These are phyloP conservation scores for Gandaritis pyraliata DNA, from an alignment of 2,888 invertebrate species.

Conservation along the genomic window DNA sequence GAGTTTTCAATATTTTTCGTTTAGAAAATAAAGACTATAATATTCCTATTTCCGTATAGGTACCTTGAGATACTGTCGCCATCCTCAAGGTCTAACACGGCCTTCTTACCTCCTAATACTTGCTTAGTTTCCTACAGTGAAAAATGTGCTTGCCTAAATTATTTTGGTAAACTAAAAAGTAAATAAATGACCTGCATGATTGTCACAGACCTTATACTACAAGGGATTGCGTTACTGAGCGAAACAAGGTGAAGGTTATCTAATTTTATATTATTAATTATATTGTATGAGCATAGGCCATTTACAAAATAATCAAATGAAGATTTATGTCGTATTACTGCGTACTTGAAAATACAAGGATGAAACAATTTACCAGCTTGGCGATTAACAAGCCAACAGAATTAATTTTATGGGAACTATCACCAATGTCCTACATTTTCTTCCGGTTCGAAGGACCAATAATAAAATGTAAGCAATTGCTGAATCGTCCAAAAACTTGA, in stretches of 20 bases:
- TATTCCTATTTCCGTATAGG: neutral
- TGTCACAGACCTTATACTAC: slow-evolving; percentile 12
- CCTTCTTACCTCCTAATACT: neutral
- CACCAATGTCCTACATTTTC: no score
- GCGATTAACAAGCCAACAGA: no score
- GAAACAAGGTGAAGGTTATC: slow-evolving; percentile 25
- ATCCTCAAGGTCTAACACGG: slow-evolving; percentile 5
- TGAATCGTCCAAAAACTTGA: no score
- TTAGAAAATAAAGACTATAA: neutral
- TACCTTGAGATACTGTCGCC: slow-evolving; percentile 8
- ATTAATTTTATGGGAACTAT: no score
- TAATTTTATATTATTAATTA: neutral
- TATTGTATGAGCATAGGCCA: neutral
- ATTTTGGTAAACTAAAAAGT: slow-evolving; percentile 3
- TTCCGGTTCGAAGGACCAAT: no score
- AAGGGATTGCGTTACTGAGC: slow-evolving; percentile 19
- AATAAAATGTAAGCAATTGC: no score
- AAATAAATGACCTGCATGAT: slow-evolving; percentile 19
- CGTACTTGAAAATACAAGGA: no score
- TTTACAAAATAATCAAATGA: no score
- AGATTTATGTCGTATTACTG: no score
- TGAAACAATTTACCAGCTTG: no score
- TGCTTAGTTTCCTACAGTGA: neutral
- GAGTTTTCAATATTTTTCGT: neutral
- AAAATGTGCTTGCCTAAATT: slow-evolving; percentile 17